Conservation (phyloP, 2,113 vertebrate genomes). For the Columba livia region DNA sequence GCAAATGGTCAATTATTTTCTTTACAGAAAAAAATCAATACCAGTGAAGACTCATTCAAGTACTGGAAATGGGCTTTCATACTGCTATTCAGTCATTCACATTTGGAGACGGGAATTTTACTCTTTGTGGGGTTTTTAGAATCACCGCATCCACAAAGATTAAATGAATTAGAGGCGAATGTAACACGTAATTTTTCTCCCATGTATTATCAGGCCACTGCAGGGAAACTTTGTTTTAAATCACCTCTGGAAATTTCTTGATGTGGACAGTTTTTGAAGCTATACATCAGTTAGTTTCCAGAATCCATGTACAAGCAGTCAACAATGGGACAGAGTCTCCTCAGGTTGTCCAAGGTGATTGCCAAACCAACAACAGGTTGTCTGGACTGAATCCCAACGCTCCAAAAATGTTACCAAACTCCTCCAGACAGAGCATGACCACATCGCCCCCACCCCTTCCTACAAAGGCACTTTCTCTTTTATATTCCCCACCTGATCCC, state of each 20-base stretch:
- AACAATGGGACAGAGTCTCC: not conserved
- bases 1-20: not conserved
- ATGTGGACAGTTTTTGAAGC: not conserved
- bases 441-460: not conserved
- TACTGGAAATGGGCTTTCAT: not conserved
- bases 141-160: not conserved
- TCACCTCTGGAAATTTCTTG: not conserved
- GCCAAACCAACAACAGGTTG: not conserved
- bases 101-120: not conserved
- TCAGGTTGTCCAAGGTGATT: not conserved
- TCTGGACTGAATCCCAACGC: not conserved
- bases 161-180: not conserved
- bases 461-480: not conserved
- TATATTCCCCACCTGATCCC: constrained; percentile 84
- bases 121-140: not conserved
- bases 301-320: not conserved
- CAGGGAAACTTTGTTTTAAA: not conserved
- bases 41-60: not conserved
- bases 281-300: not conserved
- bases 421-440: not conserved
- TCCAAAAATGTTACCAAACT: not conserved
- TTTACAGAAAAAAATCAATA: not conserved
- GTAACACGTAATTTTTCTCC: not conserved
- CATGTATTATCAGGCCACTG: not conserved
- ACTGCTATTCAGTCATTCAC: not conserved